phyloP scores from a whole-genome alignment of 1,140 invertebrate genomes.

The Schmidtea mediterranea region DNA sequence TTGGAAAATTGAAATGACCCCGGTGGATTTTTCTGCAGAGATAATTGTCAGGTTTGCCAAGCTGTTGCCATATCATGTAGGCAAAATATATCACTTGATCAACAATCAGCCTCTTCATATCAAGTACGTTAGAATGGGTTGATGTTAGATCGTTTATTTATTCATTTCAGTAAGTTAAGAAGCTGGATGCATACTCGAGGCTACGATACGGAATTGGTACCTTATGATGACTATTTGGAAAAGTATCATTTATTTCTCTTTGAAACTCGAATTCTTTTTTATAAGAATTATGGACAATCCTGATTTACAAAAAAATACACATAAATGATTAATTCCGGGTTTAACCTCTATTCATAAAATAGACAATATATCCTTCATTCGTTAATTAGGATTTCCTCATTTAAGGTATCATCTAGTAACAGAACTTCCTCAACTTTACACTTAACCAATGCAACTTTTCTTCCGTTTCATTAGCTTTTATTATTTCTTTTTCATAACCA shows the following conservation, averaged over 20 bases:
- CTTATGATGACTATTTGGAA: background rate
- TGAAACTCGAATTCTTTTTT: too few species aligned
- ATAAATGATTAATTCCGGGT: too few species aligned
- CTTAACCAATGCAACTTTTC: too few species aligned
- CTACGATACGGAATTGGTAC: background rate
- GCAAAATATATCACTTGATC: slow-evolving; percentile 28
- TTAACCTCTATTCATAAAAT: too few species aligned
- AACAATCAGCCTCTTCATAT: slow-evolving; percentile 18
- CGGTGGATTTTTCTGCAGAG: slow-evolving; percentile 29
- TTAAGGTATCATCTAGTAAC: too few species aligned
- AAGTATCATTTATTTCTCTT: too few species aligned
- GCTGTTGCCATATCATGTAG: slow-evolving; percentile 18
- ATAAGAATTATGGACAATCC: too few species aligned
- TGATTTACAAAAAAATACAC: too few species aligned
- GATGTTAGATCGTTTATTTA: background rate
- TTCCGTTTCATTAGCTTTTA: background rate
- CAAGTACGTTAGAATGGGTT: slow-evolving; percentile 10
- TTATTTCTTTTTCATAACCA: background rate
- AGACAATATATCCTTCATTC: too few species aligned
- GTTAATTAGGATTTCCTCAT: too few species aligned
- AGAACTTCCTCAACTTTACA: too few species aligned
- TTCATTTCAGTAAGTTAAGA: background rate
- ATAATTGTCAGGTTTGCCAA: slow-evolving; percentile 23
- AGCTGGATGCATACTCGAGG: background rate
- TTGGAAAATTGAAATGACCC: slow-evolving; percentile 31